phyloP scores from a whole-genome alignment of 2,888 invertebrate genomes.

The Dilophus febrilis region DNA sequence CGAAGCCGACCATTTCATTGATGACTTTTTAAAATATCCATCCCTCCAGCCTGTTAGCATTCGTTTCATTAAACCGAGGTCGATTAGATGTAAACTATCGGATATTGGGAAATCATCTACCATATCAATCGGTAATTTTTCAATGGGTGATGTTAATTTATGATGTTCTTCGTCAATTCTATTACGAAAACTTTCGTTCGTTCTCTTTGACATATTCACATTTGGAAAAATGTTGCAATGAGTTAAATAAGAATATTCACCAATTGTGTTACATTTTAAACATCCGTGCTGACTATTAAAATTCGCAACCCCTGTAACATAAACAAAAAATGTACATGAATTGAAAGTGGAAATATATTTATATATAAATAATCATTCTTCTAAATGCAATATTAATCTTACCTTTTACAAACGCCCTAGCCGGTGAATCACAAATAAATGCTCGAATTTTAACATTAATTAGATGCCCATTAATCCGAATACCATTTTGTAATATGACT shows the following conservation, averaged over 20 bases:
- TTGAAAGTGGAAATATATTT: too few relatives aligned
- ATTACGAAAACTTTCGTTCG: not conserved
- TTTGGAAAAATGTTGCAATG: not conserved
- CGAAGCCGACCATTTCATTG: too few relatives aligned
- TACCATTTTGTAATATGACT: not conserved
- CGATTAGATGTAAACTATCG: not conserved
- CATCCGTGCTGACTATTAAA: not conserved
- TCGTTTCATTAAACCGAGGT: not conserved
- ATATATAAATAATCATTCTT: too few relatives aligned
- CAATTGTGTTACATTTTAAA: not conserved
- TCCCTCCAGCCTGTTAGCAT: too few relatives aligned
- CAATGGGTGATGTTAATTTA: not conserved
- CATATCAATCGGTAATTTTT: not conserved
- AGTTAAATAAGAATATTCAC: not conserved
- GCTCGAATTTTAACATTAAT: not conserved
- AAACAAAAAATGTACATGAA: too few relatives aligned
- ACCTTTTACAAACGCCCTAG: not conserved
- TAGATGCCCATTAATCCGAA: not conserved
- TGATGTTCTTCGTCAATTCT: not conserved
- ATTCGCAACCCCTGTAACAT: not conserved
- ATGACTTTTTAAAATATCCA: too few relatives aligned
- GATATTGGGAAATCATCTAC: not conserved
- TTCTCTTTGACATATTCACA: not conserved
- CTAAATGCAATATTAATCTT: not conserved
- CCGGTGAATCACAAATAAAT: not conserved